Evolutionary conservation across 2,888 invertebrate genomes (phyloP).

Genomic region (Hypercompe scribonia): DNA sequence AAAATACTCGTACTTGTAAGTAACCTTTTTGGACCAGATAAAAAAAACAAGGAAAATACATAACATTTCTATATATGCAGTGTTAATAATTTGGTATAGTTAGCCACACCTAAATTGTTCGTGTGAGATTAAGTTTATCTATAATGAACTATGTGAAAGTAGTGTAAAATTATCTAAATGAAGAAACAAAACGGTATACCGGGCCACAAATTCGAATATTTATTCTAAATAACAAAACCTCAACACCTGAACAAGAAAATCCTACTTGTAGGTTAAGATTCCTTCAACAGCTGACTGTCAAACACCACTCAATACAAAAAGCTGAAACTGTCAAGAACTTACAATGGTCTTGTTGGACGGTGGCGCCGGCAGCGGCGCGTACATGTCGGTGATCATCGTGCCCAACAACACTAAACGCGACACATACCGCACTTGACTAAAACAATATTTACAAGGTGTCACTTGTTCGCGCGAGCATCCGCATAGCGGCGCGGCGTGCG

Average conservation of each 20-base stretch:
- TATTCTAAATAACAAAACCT: neutral
- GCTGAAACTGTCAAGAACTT: slow-evolving; percentile 59
- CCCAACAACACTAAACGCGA: slow-evolving; percentile 68
- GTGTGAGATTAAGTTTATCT: neutral
- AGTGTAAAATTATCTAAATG: neutral
- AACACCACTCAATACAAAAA: slow-evolving; percentile 35
- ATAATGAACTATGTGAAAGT: neutral
- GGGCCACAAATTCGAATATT: neutral
- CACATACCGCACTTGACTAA: slow-evolving; percentile 54
- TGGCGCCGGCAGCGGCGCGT: slow-evolving; percentile 81
- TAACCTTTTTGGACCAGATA: neutral
- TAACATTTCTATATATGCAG: neutral
- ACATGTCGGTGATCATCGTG: slow-evolving; percentile 83
- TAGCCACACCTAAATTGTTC: neutral
- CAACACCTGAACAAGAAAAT: neutral
- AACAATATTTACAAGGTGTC: slow-evolving; percentile 41
- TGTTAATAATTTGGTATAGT: neutral
- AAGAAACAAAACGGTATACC: neutral
- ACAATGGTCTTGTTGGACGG: slow-evolving; percentile 78
- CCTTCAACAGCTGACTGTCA: slow-evolving; percentile 36
- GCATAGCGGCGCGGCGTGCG: slow-evolving; percentile 58
- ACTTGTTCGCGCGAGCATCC: slow-evolving; percentile 53
- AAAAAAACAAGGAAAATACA: neutral
- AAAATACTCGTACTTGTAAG: no score
- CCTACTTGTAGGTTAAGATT: neutral